These are phyloP conservation scores for Nibea albiflora DNA, from an alignment of 2,113 vertebrate species.

Conservation along the genomic window DNA sequence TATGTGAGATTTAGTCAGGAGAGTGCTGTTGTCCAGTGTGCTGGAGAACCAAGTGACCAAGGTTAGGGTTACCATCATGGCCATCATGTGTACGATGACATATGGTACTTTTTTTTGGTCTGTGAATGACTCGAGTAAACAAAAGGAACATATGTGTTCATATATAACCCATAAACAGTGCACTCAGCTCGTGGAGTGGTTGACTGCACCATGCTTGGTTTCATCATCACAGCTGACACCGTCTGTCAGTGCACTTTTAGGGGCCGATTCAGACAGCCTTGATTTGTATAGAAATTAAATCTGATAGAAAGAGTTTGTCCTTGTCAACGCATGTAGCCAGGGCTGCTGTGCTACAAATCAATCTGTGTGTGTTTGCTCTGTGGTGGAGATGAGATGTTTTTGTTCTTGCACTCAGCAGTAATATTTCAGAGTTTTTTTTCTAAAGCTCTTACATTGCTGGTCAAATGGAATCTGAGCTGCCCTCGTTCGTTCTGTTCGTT, in stretches of 20 bases:
- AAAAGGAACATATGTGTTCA: neutral
- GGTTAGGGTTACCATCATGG: no score
- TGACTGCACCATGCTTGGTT: neutral
- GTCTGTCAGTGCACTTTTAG: no score
- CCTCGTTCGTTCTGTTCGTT: neutral
- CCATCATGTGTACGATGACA: neutral
- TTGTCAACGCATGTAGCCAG: neutral
- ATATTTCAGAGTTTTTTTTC: neutral
- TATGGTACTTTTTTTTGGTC: neutral
- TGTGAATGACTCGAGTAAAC: neutral
- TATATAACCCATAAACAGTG: neutral
- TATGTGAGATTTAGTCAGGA: neutral
- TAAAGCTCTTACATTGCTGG: conserved; percentile 2
- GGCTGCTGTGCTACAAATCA: no score
- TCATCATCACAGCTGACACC: neutral
- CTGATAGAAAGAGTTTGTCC: conserved; percentile 3
- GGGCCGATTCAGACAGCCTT: neutral
- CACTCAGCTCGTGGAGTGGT: neutral
- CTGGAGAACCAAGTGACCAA: no score
- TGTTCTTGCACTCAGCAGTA: neutral
- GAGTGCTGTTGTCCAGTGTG: no score
- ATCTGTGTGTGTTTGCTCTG: neutral
- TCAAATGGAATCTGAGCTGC: conserved; percentile 1
- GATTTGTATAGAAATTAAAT: conserved; percentile 18
- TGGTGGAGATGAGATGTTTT: neutral